Evolutionary conservation across 2,113 vertebrate genomes (phyloP), one percentile per base, ranked within the genome.

Genomic region (Ascaphus truei): DNA sequence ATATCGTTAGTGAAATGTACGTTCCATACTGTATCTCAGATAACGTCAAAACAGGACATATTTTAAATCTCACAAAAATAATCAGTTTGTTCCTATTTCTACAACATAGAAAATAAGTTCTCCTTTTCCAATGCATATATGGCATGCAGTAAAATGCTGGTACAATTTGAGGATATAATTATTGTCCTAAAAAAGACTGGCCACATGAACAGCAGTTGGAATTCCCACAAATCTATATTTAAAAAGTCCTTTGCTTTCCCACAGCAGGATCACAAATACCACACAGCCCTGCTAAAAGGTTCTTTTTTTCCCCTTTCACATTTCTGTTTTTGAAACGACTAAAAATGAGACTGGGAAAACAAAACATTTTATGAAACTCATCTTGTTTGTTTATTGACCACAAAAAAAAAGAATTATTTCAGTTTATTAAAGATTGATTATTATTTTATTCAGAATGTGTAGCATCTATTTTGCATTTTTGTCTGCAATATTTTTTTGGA

Each of bases 211-310:
- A 27, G 53, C 8, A 47, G 30, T 22, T 68, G 65, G 22, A 67
- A 68, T 68, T 68, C 65, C 65, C 65, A 68, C 65, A 57, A 48
- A 68, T 68, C 65, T 58, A 68, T 68, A 68, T 68, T 68, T 68
- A 68, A 68, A 58, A 41, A 26, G 22, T 57, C 16, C 15, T 58
- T 66, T 45, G 15, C 41, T 68, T 68, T 68, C 53, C 65, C 65
- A 68, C 53, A 58, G 65, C 29, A 22, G 53, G 22, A 25, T 22
- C 34, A 20, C 45, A 56, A 68, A 68, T 68, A 58, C 58, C 39
- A 68, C 47, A 45, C 37, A 4, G 29, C 26, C 15, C 50, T 4
- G 11, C 50, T 50, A 25, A 43, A 36, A 68, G 41, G n/a, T 1
- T 53, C n/a, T n/a, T n/a, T 58, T 58, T 58, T 68, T 68, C 39